phyloP scores from a whole-genome alignment of 1,140 invertebrate genomes.

The Leptinotarsa undecemlineata region DNA sequence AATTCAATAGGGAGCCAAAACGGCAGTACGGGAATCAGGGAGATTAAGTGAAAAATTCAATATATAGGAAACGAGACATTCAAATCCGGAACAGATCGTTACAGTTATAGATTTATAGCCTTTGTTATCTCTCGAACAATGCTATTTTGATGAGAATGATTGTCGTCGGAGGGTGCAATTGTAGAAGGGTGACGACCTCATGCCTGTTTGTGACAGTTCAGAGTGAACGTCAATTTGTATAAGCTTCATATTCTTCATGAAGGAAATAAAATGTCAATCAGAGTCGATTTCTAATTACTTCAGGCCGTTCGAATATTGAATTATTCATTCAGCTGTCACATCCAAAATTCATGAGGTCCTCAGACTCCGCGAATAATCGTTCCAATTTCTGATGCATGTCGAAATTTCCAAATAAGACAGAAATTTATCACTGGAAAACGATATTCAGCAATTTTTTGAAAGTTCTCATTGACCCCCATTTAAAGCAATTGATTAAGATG shows the following conservation, averaged over 20 bases:
- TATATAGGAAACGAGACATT: conserved; percentile 40
- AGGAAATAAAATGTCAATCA: conserved; percentile 10
- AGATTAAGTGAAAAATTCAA: conserved; percentile 46
- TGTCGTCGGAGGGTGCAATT: conserved; percentile 26
- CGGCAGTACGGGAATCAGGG: conserved; percentile 7
- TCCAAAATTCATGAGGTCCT: not conserved
- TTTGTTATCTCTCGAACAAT: conserved; percentile 38
- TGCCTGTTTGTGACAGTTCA: conserved; percentile 14
- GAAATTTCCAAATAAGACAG: too few relatives aligned
- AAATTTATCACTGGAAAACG: too few relatives aligned
- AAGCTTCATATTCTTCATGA: conserved; percentile 7
- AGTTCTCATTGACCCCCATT: too few relatives aligned
- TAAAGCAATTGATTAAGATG: too few relatives aligned
- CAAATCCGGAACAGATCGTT: conserved; percentile 44
- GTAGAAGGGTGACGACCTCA: not conserved
- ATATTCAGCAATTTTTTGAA: too few relatives aligned
- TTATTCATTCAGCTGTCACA: not conserved
- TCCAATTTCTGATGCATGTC: too few relatives aligned
- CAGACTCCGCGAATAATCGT: too few relatives aligned
- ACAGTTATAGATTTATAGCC: conserved; percentile 45
- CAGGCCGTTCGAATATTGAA: not conserved
- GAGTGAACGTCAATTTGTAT: not conserved
- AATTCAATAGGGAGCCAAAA: conserved; percentile 23
- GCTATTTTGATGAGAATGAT: conserved; percentile 35
- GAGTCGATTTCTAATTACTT: not conserved